A percentile compares a stretch with the other conserved stretches of the same genome.
phyloP scores from a whole-genome alignment of 2,797 vertebrate genomes.

The Sciurus vulgaris region DNA sequence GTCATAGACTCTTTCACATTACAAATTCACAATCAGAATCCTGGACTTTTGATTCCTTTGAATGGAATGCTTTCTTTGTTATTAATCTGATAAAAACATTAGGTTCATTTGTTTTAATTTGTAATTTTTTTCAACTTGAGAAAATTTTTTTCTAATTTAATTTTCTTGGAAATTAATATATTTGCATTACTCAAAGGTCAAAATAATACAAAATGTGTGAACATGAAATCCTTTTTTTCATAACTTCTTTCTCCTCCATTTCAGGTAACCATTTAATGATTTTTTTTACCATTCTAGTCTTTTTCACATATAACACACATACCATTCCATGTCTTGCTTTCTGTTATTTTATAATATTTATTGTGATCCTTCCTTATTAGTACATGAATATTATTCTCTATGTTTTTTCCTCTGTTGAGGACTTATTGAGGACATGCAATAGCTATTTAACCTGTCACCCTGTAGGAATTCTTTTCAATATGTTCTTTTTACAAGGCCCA shows the following conservation, averaged over 20 bases:
- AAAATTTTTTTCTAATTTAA: neutral
- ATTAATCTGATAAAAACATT: neutral
- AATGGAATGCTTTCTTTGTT: neutral
- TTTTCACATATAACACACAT: neutral
- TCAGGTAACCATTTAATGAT: conserved; percentile 40
- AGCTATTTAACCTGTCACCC: neutral
- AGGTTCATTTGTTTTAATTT: neutral
- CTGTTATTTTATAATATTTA: neutral
- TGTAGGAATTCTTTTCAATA: neutral
- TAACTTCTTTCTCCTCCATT: neutral
- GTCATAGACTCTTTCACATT: neutral
- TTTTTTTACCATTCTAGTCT: neutral
- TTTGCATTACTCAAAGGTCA: neutral
- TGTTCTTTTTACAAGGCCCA: neutral
- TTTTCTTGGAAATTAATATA: conserved; percentile 23
- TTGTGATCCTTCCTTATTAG: neutral
- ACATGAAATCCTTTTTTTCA: neutral
- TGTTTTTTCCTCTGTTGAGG: neutral
- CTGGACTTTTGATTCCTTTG: neutral
- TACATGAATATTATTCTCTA: neutral
- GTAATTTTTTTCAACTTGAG: conserved; percentile 45
- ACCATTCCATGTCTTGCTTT: neutral
- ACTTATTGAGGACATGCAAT: neutral
- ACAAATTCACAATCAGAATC: neutral
- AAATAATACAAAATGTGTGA: neutral